Evolutionary conservation across 2,113 vertebrate genomes (phyloP).

Genomic region (Chaenocephalus aceratus): DNA sequence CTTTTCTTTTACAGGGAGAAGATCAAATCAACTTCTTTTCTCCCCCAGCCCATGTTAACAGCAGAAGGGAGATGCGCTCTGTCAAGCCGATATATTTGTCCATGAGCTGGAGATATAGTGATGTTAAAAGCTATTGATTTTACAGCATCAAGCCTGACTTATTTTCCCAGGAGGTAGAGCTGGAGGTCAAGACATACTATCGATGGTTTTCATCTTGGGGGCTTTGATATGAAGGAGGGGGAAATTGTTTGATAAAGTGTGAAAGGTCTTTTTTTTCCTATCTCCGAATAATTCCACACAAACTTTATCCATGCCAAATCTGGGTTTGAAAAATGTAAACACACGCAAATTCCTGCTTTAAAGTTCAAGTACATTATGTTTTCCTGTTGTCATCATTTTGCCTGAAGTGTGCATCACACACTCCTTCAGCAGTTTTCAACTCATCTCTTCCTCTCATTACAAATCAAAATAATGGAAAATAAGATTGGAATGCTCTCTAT

Average conservation of each 20-base stretch:
- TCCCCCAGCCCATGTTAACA: slow-evolving; percentile 33
- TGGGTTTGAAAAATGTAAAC: background rate
- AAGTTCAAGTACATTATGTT: slow-evolving; percentile 1
- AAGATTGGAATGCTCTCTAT: slow-evolving; percentile 2
- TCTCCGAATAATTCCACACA: background rate
- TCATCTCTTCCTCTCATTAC: slow-evolving; percentile 15
- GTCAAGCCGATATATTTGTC: slow-evolving; percentile 26
- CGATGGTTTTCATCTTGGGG: slow-evolving; percentile 8
- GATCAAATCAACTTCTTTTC: slow-evolving; percentile 31
- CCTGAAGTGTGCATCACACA: slow-evolving; percentile 16
- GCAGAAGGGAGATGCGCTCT: slow-evolving; percentile 37
- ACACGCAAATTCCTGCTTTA: slow-evolving; percentile 4
- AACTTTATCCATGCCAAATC: background rate
- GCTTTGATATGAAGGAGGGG: slow-evolving; percentile 27
- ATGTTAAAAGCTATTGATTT: slow-evolving; percentile 76
- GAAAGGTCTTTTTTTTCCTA: background rate
- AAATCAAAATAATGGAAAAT: slow-evolving; percentile 41
- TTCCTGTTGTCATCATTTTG: slow-evolving; percentile 15
- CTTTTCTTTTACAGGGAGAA: slow-evolving; percentile 31
- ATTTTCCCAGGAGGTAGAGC: slow-evolving; percentile 37
- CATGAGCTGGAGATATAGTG: slow-evolving; percentile 44
- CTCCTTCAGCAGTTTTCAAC: slow-evolving; percentile 27
- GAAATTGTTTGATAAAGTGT: background rate
- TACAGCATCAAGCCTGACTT: slow-evolving; percentile 49
- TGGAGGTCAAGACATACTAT: slow-evolving; percentile 40